phyloP scores from a whole-genome alignment of 1,140 invertebrate genomes.

The Atopsyche davidsoni region DNA sequence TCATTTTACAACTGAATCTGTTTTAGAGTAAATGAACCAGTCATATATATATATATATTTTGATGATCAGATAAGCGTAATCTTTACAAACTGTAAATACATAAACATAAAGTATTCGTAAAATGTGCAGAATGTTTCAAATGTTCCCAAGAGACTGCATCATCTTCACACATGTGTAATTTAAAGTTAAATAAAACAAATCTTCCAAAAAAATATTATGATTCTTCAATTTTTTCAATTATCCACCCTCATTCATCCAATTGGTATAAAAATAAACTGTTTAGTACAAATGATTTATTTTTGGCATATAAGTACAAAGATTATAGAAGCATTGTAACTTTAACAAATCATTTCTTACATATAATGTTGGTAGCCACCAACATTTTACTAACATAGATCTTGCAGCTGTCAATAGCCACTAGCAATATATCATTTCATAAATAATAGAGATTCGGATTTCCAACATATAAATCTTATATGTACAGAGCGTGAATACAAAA shows the following conservation, averaged over 20 bases:
- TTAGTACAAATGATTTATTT: conserved; percentile 18
- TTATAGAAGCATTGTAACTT: conserved; percentile 12
- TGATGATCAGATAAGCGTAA: conserved; percentile 5
- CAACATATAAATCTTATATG: too few species aligned
- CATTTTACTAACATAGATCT: not conserved
- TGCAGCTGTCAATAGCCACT: not conserved
- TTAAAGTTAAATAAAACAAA: conserved; percentile 22
- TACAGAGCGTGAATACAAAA: too few species aligned
- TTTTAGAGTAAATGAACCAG: conserved; percentile 5
- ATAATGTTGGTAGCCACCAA: too few species aligned
- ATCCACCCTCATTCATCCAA: too few species aligned
- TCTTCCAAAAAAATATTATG: conserved; percentile 21
- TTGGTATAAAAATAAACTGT: conserved; percentile 7
- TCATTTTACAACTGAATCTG: too few species aligned
- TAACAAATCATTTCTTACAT: too few species aligned
- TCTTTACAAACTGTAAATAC: not conserved
- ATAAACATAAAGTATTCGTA: not conserved
- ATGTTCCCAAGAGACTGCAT: conserved; percentile 4
- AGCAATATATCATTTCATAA: too few species aligned
- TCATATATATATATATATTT: conserved; percentile 18
- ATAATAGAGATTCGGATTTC: too few species aligned
- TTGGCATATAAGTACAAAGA: conserved; percentile 26
- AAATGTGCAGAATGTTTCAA: not conserved
- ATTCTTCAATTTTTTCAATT: too few species aligned
- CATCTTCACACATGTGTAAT: conserved; percentile 12